phyloP scores from a whole-genome alignment of 2,888 invertebrate genomes.

The Archips crataeganus region DNA sequence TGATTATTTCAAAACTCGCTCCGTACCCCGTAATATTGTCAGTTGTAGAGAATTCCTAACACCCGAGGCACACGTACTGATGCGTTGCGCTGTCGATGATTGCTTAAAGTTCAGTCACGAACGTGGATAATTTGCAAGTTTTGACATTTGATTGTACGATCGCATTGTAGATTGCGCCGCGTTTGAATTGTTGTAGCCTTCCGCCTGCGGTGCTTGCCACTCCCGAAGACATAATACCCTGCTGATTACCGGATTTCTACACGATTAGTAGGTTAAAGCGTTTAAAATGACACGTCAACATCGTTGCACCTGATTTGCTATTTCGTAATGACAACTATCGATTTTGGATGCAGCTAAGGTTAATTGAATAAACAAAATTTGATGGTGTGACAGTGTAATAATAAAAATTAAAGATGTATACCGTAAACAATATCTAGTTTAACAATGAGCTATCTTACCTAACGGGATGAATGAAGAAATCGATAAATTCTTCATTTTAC shows the following conservation, averaged over 20 bases:
- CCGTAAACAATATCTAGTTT: no score
- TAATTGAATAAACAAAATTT: not conserved
- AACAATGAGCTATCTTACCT: no score
- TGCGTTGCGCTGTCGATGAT: slow-evolving; percentile 70
- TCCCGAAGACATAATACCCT: slow-evolving; percentile 26
- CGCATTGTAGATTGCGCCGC: slow-evolving; percentile 43
- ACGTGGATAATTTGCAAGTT: slow-evolving; percentile 76
- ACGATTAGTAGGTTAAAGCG: slow-evolving; percentile 35
- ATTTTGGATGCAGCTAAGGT: not conserved
- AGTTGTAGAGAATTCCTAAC: slow-evolving; percentile 40
- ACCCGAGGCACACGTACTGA: slow-evolving; percentile 59
- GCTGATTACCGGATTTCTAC: slow-evolving; percentile 40
- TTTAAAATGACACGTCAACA: slow-evolving; percentile 27
- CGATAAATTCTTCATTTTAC: no score
- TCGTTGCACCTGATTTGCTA: slow-evolving; percentile 7
- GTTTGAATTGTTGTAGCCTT: slow-evolving; percentile 36
- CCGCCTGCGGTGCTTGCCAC: slow-evolving; percentile 38
- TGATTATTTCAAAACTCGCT: slow-evolving; percentile 39
- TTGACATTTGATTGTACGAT: slow-evolving; percentile 71
- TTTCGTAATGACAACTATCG: not conserved
- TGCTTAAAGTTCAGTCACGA: slow-evolving; percentile 80
- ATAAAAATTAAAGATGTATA: no score
- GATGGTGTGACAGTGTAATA: no score
- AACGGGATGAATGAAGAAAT: no score
- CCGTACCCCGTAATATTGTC: slow-evolving; percentile 38